Evolutionary conservation across 2,888 invertebrate genomes (phyloP).

Genomic region (Morpho helenor): DNA sequence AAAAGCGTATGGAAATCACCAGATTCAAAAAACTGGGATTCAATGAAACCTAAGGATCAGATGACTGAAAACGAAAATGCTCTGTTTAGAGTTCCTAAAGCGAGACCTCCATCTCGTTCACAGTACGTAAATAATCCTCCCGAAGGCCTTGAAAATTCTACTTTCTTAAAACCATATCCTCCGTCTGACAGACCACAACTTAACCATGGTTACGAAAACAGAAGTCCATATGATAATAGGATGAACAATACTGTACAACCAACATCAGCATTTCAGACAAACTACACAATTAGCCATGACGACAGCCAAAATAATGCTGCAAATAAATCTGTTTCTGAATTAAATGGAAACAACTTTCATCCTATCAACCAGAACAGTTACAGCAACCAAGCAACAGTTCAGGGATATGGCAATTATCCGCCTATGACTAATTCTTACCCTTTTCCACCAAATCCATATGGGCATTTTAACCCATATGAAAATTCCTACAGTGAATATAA

Average conservation of each 20-base stretch:
- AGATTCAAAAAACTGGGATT: constrained; percentile 68
- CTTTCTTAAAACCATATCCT: constrained; percentile 82
- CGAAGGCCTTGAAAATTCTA: constrained; percentile 70
- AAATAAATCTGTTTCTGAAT: constrained; percentile 56
- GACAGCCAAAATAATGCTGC: constrained; percentile 47
- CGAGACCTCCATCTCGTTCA: constrained; percentile 81
- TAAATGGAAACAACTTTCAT: constrained; percentile 64
- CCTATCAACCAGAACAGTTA: constrained; percentile 60
- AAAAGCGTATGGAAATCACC: constrained; percentile 73
- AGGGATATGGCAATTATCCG: constrained; percentile 71
- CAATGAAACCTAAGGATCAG: constrained; percentile 58
- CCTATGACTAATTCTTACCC: constrained; percentile 68
- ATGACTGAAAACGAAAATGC: constrained; percentile 69
- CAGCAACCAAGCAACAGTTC: constrained; percentile 59
- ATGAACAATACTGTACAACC: constrained; percentile 43
- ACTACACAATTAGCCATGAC: constrained; percentile 69
- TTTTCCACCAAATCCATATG: constrained; percentile 68
- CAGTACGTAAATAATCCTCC: constrained; percentile 65
- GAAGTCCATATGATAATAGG: constrained; percentile 64
- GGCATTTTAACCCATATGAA: constrained; percentile 74
- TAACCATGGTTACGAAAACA: constrained; percentile 64
- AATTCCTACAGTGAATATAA: constrained; percentile 74
- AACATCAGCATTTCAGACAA: constrained; percentile 53
- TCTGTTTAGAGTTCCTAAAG: constrained; percentile 82
- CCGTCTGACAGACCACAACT: constrained; percentile 71